Conservation (phyloP, 2,113 vertebrate species). For the Xiphophorus hellerii region DNA sequence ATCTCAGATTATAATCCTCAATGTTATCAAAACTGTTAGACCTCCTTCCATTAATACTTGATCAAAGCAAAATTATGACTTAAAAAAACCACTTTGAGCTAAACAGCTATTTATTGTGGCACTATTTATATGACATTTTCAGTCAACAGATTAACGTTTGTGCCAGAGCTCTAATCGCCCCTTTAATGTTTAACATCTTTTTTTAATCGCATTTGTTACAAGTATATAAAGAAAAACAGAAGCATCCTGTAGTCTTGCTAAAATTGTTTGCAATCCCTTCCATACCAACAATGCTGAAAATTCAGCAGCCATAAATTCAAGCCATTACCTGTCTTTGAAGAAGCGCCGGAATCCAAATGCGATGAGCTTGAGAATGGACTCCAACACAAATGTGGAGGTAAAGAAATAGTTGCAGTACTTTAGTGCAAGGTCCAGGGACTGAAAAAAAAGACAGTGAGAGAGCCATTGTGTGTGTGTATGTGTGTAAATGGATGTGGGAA, state of each 20-base stretch:
- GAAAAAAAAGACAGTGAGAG: conserved; percentile 32
- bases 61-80: conserved; percentile 58
- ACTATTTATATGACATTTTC: conserved; percentile 32
- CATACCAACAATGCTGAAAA: background rate
- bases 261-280: background rate
- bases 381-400: conserved; percentile 96
- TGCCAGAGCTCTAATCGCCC: background rate
- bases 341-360: conserved; percentile 95
- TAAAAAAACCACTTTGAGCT: conserved; percentile 41
- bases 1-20: conserved; percentile 47
- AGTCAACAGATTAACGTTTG: conserved; percentile 37
- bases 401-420: conserved; percentile 99
- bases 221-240: background rate
- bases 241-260: background rate
- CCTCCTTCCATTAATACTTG: conserved; percentile 35
- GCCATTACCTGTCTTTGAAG: conserved; percentile 94
- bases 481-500: conserved; percentile 3
- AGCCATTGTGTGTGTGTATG: background rate
- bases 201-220: conserved; percentile 14
- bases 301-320: conserved; percentile 6
- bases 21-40: conserved; percentile 21
- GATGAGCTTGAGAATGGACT: conserved; percentile 92
- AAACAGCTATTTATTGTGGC: conserved; percentile 46
- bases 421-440: conserved; percentile 95
- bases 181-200: conserved; percentile 16